A percentile compares a stretch with the other conserved stretches of the same genome.
phyloP scores from a whole-genome alignment of 2,888 invertebrate species.

The Erebia epiphron region DNA sequence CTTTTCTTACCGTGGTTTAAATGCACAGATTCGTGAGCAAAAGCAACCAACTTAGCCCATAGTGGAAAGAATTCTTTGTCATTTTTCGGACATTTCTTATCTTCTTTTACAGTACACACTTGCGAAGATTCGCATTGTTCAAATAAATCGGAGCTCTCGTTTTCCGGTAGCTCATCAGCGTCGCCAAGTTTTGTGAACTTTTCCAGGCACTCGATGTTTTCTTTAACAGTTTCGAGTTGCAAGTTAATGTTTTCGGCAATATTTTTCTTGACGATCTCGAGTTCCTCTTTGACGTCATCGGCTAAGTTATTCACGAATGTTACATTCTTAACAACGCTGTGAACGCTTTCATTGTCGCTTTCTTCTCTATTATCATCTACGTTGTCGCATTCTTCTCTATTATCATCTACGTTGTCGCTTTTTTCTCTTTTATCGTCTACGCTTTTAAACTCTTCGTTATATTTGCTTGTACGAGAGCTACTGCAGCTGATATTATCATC shows the following conservation, averaged over 20 bases:
- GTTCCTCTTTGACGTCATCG: constrained; percentile 48
- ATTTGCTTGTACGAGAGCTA: constrained; percentile 45
- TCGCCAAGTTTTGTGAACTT: constrained; percentile 51
- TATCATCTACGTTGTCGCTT: constrained; percentile 30
- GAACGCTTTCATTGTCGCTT: constrained; percentile 48
- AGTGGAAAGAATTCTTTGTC: constrained; percentile 25
- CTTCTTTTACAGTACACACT: constrained; percentile 21
- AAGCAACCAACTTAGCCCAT: constrained; percentile 70
- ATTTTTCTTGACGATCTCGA: constrained; percentile 47
- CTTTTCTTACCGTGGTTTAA: constrained; percentile 60
- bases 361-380: constrained; percentile 45
- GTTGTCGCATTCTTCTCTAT: background rate
- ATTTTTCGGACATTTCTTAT: constrained; percentile 39
- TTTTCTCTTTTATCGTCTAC: constrained; percentile 33
- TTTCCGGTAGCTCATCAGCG: constrained; percentile 48
- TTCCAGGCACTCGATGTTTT: constrained; percentile 59
- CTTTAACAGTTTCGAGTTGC: constrained; percentile 60
- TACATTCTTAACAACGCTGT: constrained; percentile 53
- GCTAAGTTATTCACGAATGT: constrained; percentile 46
- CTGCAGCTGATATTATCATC: constrained; percentile 49
- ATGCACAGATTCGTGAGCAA: constrained; percentile 68
- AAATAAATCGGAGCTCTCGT: constrained; percentile 35
- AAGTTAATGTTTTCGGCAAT: constrained; percentile 56
- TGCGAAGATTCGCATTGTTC: constrained; percentile 14
- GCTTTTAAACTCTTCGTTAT: constrained; percentile 50